Evolutionary conservation across 2,113 vertebrate species (phyloP).

Genomic region (Zingel zingel): DNA sequence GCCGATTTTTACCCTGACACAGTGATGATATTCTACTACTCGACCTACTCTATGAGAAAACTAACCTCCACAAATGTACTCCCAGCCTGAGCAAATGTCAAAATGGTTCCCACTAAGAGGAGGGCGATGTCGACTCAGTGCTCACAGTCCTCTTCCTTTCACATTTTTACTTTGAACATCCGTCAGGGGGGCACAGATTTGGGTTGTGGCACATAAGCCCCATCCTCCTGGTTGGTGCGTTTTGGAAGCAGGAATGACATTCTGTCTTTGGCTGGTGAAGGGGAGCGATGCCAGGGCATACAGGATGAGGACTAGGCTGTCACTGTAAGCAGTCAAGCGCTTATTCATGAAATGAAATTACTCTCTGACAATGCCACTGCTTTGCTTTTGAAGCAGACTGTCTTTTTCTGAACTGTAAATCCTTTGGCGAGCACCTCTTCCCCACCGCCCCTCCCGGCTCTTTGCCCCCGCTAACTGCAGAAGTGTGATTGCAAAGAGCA

Average conservation of each 20-base stretch:
- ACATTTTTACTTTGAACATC: conserved; percentile 58
- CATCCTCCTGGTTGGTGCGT: conserved; percentile 60
- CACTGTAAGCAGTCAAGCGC: conserved; percentile 81
- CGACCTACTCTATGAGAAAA: no score
- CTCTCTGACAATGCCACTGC: conserved; percentile 81
- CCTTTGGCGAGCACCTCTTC: conserved; percentile 66
- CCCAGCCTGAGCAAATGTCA: conserved; percentile 35
- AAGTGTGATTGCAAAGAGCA: conserved; percentile 58
- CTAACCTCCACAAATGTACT: conserved; percentile 25
- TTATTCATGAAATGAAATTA: conserved; percentile 86
- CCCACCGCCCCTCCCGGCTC: conserved; percentile 46
- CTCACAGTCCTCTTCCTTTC: conserved; percentile 32
- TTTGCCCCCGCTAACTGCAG: conserved; percentile 55
- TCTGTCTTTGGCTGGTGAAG: conserved; percentile 68
- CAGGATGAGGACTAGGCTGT: conserved; percentile 77
- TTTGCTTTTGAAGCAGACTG: conserved; percentile 79
- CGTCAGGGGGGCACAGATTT: conserved; percentile 56
- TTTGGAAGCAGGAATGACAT: conserved; percentile 69
- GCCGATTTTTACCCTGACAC: no score
- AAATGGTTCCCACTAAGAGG: background rate
- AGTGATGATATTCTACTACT: conserved; percentile 33
- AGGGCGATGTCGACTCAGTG: conserved; percentile 34
- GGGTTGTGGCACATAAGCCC: conserved; percentile 62
- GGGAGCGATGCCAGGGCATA: conserved; percentile 66
- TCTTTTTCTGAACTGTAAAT: conserved; percentile 80